Conservation (phyloP, 2,113 vertebrate species). For the Anoplopoma fimbria region DNA sequence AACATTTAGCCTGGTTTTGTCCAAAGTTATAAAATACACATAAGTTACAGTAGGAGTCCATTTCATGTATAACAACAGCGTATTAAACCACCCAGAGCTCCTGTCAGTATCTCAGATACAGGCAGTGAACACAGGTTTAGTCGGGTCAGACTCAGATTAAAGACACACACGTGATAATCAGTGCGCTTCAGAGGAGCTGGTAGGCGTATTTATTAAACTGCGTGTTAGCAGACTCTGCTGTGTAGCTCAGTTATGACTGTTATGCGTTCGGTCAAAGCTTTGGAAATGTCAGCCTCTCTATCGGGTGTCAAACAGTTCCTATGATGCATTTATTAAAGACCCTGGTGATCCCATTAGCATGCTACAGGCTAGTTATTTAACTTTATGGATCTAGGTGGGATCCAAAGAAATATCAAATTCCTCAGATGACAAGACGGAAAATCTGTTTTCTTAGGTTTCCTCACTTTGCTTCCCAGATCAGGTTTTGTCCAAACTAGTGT, state of each 20-base stretch:
- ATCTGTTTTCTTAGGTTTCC: not conserved
- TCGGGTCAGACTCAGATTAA: not conserved
- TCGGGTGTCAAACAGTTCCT: slow-evolving; percentile 35
- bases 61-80: too few species aligned
- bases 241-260: not conserved
- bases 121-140: too few species aligned
- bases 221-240: slow-evolving; percentile 1
- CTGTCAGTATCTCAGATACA: not conserved
- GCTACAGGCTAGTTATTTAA: not conserved
- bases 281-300: slow-evolving; percentile 50
- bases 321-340: slow-evolving; percentile 35
- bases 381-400: not conserved
- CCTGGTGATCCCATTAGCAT: not conserved
- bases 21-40: too few species aligned
- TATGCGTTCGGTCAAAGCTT: too few species aligned
- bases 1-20: too few species aligned
- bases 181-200: not conserved
- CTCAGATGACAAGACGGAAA: not conserved
- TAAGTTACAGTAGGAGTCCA: too few species aligned
- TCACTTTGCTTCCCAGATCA: not conserved
- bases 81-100: too few species aligned
- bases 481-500: too few species aligned
- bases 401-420: not conserved
- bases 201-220: not conserved
- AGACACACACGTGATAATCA: not conserved